Conservation (phyloP, 64 coral and sea anemone species). For the Hydrozoanthus tunicans region DNA sequence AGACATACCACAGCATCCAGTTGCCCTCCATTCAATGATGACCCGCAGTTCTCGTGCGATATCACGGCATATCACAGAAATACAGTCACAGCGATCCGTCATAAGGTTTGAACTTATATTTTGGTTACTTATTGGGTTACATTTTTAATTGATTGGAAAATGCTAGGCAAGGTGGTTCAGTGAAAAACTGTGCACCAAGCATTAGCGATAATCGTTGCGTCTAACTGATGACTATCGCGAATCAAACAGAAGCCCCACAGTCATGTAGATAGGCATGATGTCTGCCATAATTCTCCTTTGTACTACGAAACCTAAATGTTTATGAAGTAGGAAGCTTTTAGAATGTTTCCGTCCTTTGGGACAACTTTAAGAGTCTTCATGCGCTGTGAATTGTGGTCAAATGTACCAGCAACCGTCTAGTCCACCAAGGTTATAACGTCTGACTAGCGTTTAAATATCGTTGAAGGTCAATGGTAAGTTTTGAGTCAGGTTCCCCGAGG, state of each 20-base stretch:
- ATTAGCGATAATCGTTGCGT: no score
- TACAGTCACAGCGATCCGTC: conserved; percentile 95
- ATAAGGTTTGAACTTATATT: conserved; percentile 72
- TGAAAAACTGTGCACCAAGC: no score
- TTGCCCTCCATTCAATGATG: conserved; percentile 98
- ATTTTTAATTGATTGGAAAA: no score
- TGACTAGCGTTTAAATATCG: neutral
- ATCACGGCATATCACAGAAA: conserved; percentile 86
- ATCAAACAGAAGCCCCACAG: no score
- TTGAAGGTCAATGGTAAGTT: conserved; percentile 80
- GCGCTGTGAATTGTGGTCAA: neutral
- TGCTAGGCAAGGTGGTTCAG: no score
- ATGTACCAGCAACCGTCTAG: neutral
- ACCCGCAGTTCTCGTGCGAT: conserved; percentile 90
- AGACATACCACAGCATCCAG: conserved; percentile 96
- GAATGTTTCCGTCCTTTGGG: no score
- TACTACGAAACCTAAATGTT: no score
- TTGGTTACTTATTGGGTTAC: neutral
- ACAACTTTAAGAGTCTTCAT: no score
- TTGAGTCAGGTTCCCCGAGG: conserved; percentile 58
- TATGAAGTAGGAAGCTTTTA: no score
- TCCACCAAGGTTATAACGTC: neutral
- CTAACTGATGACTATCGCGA: no score
- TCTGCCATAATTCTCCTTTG: no score
- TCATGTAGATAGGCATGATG: no score